A percentile compares a stretch with the other conserved stretches of the same genome.
Conservation (phyloP, 2,888 invertebrate genomes). For the Magallana nippona region DNA sequence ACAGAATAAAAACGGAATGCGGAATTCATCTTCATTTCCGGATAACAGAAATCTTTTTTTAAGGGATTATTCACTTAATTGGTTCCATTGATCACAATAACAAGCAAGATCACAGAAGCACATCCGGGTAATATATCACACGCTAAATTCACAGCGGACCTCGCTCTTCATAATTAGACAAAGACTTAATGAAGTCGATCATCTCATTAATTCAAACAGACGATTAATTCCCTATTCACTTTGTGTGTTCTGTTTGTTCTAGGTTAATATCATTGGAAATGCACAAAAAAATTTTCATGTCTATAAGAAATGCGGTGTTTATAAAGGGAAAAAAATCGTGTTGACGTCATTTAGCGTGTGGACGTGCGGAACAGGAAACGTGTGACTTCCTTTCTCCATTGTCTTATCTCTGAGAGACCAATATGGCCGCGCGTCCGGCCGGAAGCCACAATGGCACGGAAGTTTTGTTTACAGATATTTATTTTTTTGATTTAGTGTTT, state of each 20-base stretch:
- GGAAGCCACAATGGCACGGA: not conserved
- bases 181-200: not conserved
- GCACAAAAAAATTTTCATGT: too few relatives aligned
- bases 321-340: constrained; percentile 16
- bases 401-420: not conserved
- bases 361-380: not conserved
- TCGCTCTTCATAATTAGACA: not conserved
- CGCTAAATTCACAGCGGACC: not conserved
- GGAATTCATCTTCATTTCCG: not conserved
- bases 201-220: not conserved
- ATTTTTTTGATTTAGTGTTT: not conserved
- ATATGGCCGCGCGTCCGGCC: not conserved
- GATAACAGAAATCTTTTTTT: not conserved
- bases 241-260: not conserved
- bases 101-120: too few relatives aligned
- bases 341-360: not conserved
- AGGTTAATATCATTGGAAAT: too few relatives aligned
- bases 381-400: not conserved
- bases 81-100: too few relatives aligned
- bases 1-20: not conserved
- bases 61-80: too few relatives aligned
- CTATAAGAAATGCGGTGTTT: too few relatives aligned
- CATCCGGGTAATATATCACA: too few relatives aligned
- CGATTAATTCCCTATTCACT: not conserved
- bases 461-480: not conserved